Evolutionary conservation across 2,113 vertebrate genomes (phyloP), one percentile per base, ranked within the genome.

Genomic region (Catharus bicknelli): DNA sequence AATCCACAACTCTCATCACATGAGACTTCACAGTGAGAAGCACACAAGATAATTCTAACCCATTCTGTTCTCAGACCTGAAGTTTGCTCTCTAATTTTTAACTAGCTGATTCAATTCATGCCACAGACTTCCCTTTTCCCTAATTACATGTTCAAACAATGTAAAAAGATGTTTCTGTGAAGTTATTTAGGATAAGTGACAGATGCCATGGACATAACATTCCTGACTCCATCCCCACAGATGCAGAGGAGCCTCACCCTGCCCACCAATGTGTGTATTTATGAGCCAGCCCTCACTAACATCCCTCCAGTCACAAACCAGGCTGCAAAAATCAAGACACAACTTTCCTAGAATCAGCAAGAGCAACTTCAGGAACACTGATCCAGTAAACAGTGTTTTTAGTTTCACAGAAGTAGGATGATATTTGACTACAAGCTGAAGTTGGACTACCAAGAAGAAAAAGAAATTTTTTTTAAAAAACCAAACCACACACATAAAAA

Each of bases 61-160:
- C 5, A 2, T 42, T 36, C 32, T 48, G 6, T 3, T 57, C 40
- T 55, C 54, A 69, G 42, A 51, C 4, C 21, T 45, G 30, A 70
- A 72, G 8, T 10, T 63, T 58, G 47, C 55, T 32, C 34, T 51
- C 36, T 42, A 9, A 63, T 58, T 76, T 85, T 54, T 15, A 64
- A 22, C 40, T 36, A 30, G 16, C 16, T 32, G 4, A 29, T 16
- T 47, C 12, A 13, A 40, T 79, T 76, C n/a, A 73, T 9, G 2
- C 23, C 19, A 5, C 19, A 20, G 16, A 54, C 14, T 40, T 85
- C 11, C 10, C 26, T 67, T 67, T 34, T 1, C n/a, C 29, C 20
- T 53, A 29, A 19, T 43, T 38, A 30, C 0, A 0, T 32, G 11
- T 57, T 67, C 53, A 58, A 70, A 34, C 16, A 54, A 29, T 3